Evolutionary conservation across 1,140 invertebrate genomes (phyloP), one percentile per base, ranked within the genome.

Genomic region (Drosophila hydei): DNA sequence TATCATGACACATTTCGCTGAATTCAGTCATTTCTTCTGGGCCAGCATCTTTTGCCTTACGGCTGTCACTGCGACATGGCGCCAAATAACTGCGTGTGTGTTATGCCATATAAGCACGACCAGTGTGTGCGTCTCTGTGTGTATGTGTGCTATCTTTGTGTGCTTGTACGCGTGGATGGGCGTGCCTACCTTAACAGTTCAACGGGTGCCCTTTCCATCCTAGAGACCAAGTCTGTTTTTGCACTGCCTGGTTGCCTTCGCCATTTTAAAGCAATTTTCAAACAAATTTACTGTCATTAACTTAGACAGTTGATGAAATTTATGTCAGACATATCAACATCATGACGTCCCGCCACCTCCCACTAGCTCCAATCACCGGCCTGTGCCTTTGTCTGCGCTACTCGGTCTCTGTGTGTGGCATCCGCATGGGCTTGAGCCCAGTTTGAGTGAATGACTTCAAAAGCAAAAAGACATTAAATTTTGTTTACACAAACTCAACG

Each of bases 241-340:
- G 78, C 77, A 65, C 71, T 81, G 83, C 75, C 78, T 76, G 77
- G 81, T 83, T 87, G 81, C 78, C 83, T 75, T 40, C 88, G 83
- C 81, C 83, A 88, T 88, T 88, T 88, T 88, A 88, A 88, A 88
- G 83, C 83, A 88, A 88, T 88, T 88, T 88, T 88, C 83, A 88
- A 88, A 88, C 83, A 88, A 88, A 88, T 88, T 88, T 88, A 88
- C 83, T 88, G 83, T 88, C 83, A 88, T 88, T 88, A 88, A 88
- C 83, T 88, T 88, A 88, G 83, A 88, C 83, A 88, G 83, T 88
- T 88, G 83, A 88, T 88, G 83, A 88, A 88, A 88, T 88, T 88
- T 88, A 88, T 88, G 83, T 88, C 83, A 88, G 83, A 78, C 83
- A 88, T 85, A 85, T 88, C 83, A 88, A 68, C 84, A 83, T 87